Evolutionary conservation across 2,888 invertebrate species (phyloP).

Genomic region (Pimpla rufipes): DNA sequence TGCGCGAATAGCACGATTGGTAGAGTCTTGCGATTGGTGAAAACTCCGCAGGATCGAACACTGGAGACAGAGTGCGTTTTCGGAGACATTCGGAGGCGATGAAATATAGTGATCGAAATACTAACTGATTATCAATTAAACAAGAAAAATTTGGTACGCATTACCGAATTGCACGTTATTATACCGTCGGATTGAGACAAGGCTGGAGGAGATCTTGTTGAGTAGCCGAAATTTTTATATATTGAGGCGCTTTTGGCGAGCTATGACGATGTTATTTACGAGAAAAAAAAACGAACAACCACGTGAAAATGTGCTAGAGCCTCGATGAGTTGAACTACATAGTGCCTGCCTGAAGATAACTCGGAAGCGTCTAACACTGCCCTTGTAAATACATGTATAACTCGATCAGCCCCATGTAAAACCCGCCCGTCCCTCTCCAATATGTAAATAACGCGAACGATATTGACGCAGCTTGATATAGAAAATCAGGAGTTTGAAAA

Average conservation of each 20-base stretch:
- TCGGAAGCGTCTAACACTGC: conserved; percentile 80
- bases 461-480: conserved; percentile 45
- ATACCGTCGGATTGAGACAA: conserved; percentile 8
- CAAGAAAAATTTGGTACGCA: conserved; percentile 34
- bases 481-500: conserved; percentile 4
- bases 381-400: conserved; percentile 77
- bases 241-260: conserved; percentile 5
- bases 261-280: conserved; percentile 30
- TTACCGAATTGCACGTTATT: conserved; percentile 22
- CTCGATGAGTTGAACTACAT: conserved; percentile 59
- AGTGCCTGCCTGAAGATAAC: conserved; percentile 79
- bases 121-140: conserved; percentile 6
- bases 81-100: conserved; percentile 26
- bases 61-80: not conserved
- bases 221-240: not conserved
- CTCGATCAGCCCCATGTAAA: conserved; percentile 18
- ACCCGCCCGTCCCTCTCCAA: conserved; percentile 21
- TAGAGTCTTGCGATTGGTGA: not conserved
- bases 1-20: not conserved
- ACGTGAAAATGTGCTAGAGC: conserved; percentile 20
- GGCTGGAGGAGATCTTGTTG: not conserved
- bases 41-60: conserved; percentile 6
- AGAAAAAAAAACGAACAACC: not conserved
- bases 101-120: conserved; percentile 24
- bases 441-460: conserved; percentile 62